Evolutionary conservation across 1,140 invertebrate genomes (phyloP).

Genomic region (Varroa destructor): DNA sequence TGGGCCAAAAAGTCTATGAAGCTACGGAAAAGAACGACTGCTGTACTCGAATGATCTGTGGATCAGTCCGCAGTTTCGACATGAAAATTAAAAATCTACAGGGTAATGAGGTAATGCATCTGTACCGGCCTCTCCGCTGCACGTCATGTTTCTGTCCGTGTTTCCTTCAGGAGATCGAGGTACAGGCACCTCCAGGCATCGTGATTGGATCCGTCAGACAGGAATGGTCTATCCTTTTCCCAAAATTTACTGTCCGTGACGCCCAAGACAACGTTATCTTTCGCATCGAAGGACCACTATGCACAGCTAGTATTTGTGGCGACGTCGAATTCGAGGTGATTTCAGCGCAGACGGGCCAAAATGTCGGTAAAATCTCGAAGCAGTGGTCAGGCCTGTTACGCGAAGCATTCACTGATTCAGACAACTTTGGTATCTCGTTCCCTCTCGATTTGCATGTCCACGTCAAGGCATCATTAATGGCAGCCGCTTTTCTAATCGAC

Average conservation of each 20-base stretch:
- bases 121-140: conserved; percentile 57
- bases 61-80: conserved; percentile 60
- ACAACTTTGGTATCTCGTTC: conserved; percentile 63
- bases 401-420: conserved; percentile 57
- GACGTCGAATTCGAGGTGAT: conserved; percentile 55
- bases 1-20: conserved; percentile 61
- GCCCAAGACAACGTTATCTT: conserved; percentile 59
- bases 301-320: conserved; percentile 62
- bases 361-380: conserved; percentile 60
- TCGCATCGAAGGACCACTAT: conserved; percentile 67
- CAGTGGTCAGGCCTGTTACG: conserved; percentile 57
- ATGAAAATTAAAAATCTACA: conserved; percentile 69
- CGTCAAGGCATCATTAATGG: conserved; percentile 64
- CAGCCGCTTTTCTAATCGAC: conserved; percentile 50
- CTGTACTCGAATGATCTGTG: conserved; percentile 57
- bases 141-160: conserved; percentile 65
- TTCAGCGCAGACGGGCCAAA: neutral
- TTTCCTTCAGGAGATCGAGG: conserved; percentile 64
- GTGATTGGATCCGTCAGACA: conserved; percentile 64
- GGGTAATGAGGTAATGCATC: conserved; percentile 49
- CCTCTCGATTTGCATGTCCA: conserved; percentile 64
- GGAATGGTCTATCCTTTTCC: conserved; percentile 65
- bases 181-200: conserved; percentile 49
- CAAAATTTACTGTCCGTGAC: conserved; percentile 65
- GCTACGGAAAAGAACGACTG: conserved; percentile 52